Evolutionary conservation across 2,888 invertebrate genomes (phyloP).

Genomic region (Ephialtes manifestator): DNA sequence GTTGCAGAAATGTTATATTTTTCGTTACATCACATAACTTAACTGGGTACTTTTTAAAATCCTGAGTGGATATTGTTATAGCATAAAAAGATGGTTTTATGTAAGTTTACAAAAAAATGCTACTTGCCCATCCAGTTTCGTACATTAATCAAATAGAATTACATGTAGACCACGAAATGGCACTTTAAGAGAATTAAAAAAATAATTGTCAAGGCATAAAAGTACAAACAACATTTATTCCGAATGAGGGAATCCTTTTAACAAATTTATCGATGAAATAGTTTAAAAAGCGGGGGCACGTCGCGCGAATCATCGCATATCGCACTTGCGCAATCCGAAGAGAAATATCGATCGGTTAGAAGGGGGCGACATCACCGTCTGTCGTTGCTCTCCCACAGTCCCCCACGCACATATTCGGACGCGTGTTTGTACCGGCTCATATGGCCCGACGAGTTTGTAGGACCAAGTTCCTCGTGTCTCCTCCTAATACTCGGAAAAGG

Average conservation of each 20-base stretch:
- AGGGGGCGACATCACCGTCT: conserved; percentile 73
- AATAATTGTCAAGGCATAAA: too few species aligned
- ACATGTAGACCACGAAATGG: too few species aligned
- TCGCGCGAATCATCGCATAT: neutral
- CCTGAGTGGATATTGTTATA: too few species aligned
- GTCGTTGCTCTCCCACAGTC: conserved; percentile 67
- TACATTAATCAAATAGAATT: too few species aligned
- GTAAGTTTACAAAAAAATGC: too few species aligned
- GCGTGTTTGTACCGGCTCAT: conserved; percentile 61
- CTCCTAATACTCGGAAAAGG: conserved; percentile 6
- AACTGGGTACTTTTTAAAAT: too few species aligned
- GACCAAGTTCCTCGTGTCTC: conserved; percentile 37
- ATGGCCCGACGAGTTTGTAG: conserved; percentile 44
- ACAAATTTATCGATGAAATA: neutral
- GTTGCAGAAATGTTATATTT: too few species aligned
- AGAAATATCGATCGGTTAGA: conserved; percentile 73
- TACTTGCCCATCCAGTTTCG: too few species aligned
- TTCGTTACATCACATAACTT: too few species aligned
- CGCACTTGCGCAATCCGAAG: conserved; percentile 73
- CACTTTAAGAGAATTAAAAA: too few species aligned
- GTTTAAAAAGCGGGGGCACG: conserved; percentile 36
- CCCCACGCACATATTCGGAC: conserved; percentile 49
- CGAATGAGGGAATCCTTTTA: neutral
- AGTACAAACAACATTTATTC: too few species aligned
- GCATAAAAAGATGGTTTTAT: too few species aligned